phyloP scores from a whole-genome alignment of 2,888 invertebrate species.

The Camponotus fellah region DNA sequence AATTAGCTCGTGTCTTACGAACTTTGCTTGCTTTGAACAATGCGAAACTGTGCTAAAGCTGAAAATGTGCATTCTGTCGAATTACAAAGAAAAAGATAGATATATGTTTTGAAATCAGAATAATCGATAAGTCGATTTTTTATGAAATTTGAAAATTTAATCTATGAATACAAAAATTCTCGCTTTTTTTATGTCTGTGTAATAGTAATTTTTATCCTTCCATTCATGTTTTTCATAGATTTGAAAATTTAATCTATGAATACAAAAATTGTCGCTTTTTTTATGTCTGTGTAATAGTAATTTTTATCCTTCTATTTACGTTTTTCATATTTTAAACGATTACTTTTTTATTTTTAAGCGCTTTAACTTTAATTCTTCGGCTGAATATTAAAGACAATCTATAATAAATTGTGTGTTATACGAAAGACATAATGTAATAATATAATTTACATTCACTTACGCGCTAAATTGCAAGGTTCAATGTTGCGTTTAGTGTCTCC shows the following conservation, averaged over 20 bases:
- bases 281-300: background rate
- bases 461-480: slow-evolving; percentile 15
- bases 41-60: background rate
- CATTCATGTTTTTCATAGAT: background rate
- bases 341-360: background rate
- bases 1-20: background rate
- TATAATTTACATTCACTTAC: slow-evolving; percentile 35
- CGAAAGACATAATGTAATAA: background rate
- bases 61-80: slow-evolving; percentile 16
- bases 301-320: background rate
- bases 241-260: background rate
- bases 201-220: background rate
- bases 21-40: background rate
- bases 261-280: background rate
- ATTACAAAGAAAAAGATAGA: background rate
- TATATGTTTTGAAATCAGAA: background rate
- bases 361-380: background rate
- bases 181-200: background rate
- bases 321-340: background rate
- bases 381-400: slow-evolving; percentile 1
- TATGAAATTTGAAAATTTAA: background rate
- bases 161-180: background rate
- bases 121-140: background rate
- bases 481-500: slow-evolving; percentile 31
- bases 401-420: background rate